Base-by-base conservation (phyloP, 2,888 invertebrate species). In the Eilema caniola region DNA sequence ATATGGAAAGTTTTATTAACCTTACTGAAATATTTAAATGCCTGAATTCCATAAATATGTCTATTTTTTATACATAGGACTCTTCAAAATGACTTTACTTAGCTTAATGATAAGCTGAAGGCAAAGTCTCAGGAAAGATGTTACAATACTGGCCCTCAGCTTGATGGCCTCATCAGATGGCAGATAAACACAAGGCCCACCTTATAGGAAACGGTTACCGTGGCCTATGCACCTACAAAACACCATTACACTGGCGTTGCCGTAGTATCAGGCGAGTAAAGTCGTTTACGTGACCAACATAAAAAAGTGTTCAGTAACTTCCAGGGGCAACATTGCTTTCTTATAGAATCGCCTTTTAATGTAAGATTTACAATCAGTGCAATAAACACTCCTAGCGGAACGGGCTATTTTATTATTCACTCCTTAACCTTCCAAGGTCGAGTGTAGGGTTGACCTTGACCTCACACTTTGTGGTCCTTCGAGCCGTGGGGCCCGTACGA, bases 361-460 rank as follows among this genome's bases (percentile, higher is more conserved):
- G 53, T 53, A n/a, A 53, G 53, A 53, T 53, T 20, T 47, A 47
- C 47, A 47, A 47, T 53, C 53, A 53, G 53, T 47, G 47, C 47
- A 20, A 47, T 47, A 47, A 47, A 47, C 53, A 47, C 53, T 10
- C n/a, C 53, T 20, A 53, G 8, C 53, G n/a, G 10, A 53, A 53
- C 53, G n/a, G 53, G 20, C 53, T 53, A 53, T 53, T 53, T 53
- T 53, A 53, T 53, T 53, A 53, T 53, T 53, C 53, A 53, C 53
- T 53, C n/a, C 53, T 53, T 53, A 53, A 53, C 53, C 53, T 53
- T 20, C 53, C 47, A 20, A 47, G 47, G 20, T 47, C 47, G 20
- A 47, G 47, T 47, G 47, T n/a, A 53, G 53, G 53, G 10, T 47
- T 20, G 53, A n/a, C 53, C 53, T n/a, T 53, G 53, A 53, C 53